phyloP scores from a whole-genome alignment of 2,888 invertebrate genomes.

The Mythimna albipuncta region DNA sequence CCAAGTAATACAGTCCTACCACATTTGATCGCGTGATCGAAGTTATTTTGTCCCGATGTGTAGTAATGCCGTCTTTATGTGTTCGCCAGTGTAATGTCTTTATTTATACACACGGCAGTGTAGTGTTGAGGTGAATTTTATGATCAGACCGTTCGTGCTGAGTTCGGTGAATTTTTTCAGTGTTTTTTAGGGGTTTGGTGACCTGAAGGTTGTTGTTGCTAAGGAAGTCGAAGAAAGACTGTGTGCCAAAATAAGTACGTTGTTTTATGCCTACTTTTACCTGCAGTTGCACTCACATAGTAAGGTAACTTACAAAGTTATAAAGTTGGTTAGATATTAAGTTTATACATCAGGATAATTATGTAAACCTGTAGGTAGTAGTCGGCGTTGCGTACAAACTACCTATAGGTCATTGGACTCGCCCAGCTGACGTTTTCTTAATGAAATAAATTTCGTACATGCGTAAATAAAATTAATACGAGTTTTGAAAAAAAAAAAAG shows the following conservation, averaged over 20 bases:
- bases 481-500: too few relatives aligned
- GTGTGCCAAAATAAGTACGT: background rate
- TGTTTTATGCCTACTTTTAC: background rate
- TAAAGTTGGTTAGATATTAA: too few relatives aligned
- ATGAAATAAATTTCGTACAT: too few relatives aligned
- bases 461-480: too few relatives aligned
- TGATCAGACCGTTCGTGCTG: conserved; percentile 37
- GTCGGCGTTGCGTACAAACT: too few relatives aligned
- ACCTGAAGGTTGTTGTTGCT: background rate
- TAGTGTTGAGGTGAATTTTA: conserved; percentile 49
- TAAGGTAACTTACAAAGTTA: too few relatives aligned
- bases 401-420: too few relatives aligned
- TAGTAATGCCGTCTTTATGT: conserved; percentile 64
- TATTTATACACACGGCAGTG: conserved; percentile 64
- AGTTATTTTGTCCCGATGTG: conserved; percentile 69
- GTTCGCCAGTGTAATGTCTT: conserved; percentile 71
- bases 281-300: background rate
- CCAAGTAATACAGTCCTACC: conserved; percentile 52
- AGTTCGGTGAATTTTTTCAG: conserved; percentile 9
- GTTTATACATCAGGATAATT: too few relatives aligned
- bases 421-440: too few relatives aligned
- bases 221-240: background rate
- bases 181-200: conserved; percentile 10
- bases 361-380: too few relatives aligned
- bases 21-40: conserved; percentile 73